Conservation (phyloP, 2,888 invertebrate species). For the Achlya flavicornis region DNA sequence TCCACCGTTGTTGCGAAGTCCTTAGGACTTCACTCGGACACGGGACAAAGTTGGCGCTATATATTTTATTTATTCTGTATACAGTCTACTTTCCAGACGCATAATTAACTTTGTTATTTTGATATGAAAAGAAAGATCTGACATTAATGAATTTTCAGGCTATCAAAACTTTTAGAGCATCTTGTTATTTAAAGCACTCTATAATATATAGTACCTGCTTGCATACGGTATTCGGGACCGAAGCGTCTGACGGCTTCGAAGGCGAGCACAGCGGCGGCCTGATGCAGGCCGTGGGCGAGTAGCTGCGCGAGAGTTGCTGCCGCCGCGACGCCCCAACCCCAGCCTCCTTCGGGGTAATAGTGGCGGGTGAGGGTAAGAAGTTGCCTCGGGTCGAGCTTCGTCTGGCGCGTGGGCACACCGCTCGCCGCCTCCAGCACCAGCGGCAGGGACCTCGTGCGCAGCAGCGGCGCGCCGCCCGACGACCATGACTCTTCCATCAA, state of each 20-base stretch:
- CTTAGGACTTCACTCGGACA: conserved; percentile 6
- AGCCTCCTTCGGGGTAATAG: conserved; percentile 94
- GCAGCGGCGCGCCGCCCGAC: conserved; percentile 84
- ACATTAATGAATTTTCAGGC: not conserved
- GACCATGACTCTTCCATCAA: conserved; percentile 84
- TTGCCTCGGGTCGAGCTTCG: conserved; percentile 81
- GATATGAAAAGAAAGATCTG: conserved; percentile 21
- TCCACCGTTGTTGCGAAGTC: conserved; percentile 21
- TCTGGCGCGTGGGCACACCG: conserved; percentile 74
- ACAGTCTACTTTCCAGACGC: conserved; percentile 42
- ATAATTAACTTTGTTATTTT: conserved; percentile 28
- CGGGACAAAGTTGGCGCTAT: not conserved
- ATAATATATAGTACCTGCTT: conserved; percentile 81
- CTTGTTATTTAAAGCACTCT: too few relatives aligned
- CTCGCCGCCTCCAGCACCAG: conserved; percentile 84
- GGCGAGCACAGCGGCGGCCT: conserved; percentile 85
- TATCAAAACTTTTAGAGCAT: too few relatives aligned
- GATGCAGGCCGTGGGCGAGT: conserved; percentile 89
- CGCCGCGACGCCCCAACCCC: conserved; percentile 92
- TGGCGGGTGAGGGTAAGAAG: conserved; percentile 89
- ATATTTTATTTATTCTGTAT: conserved; percentile 16
- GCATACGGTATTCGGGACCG: conserved; percentile 83
- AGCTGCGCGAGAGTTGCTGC: conserved; percentile 89
- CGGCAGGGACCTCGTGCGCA: conserved; percentile 87
- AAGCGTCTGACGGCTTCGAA: conserved; percentile 85